phyloP scores from a whole-genome alignment of 2,888 invertebrate species.

The Brachyptera putata region DNA sequence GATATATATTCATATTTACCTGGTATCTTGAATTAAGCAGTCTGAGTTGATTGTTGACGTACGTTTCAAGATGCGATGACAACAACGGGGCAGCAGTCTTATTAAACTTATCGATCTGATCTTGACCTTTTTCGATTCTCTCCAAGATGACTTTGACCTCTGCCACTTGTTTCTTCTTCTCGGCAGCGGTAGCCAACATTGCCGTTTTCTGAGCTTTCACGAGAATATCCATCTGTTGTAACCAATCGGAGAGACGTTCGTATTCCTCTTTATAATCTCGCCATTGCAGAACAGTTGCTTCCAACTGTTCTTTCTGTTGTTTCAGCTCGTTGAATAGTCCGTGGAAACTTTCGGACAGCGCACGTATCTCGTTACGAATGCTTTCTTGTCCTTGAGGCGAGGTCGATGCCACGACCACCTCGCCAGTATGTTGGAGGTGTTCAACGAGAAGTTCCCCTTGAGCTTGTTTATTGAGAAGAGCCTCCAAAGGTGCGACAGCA shows the following conservation, averaged over 20 bases:
- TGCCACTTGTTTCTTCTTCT: constrained; percentile 79
- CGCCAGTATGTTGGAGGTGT: constrained; percentile 80
- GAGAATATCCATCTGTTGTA: constrained; percentile 86
- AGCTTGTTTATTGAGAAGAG: constrained; percentile 80
- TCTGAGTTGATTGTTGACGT: constrained; percentile 80
- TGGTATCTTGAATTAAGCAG: constrained; percentile 85
- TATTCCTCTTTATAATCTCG: constrained; percentile 90
- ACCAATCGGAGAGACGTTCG: constrained; percentile 85
- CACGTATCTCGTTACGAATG: constrained; percentile 80
- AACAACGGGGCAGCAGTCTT: constrained; percentile 70
- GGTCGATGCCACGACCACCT: constrained; percentile 80
- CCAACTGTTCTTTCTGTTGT: constrained; percentile 78
- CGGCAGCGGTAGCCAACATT: constrained; percentile 69
- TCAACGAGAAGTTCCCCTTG: constrained; percentile 85
- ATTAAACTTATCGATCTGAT: constrained; percentile 79
- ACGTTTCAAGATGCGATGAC: constrained; percentile 79
- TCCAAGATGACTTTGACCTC: constrained; percentile 71
- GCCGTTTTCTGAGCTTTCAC: constrained; percentile 87
- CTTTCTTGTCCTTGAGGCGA: constrained; percentile 73
- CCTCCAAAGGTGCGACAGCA: constrained; percentile 81
- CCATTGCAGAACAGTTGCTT: constrained; percentile 78
- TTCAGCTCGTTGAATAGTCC: constrained; percentile 79
- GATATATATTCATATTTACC: too few relatives aligned
- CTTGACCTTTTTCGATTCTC: constrained; percentile 70
- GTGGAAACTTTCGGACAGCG: constrained; percentile 79